Base-by-base conservation (phyloP, 64 coral and sea anemone genomes). In the Actinia tenebrosa region DNA sequence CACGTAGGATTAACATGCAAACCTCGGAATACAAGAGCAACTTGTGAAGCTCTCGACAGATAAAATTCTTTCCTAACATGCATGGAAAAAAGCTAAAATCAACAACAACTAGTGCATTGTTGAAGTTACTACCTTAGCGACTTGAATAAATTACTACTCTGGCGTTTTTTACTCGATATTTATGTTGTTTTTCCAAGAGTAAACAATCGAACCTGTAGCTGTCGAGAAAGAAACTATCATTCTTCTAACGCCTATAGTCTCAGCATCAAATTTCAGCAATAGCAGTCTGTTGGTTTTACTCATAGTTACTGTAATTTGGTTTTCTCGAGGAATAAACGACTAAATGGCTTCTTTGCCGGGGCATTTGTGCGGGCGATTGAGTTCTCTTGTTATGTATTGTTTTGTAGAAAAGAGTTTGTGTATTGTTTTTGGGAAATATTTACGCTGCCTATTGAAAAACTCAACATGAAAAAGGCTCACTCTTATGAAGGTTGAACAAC, bases 61-160 rank as follows among this genome's bases (percentile, higher is more conserved):
- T n/a, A 23, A 16, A 61, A 18, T 61, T 61, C 60, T 61, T 66
- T 23, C n/a, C 22, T 22, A 66, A 10, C 19, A 75, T 25, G 6
- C 7, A 42, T 8, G 14, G 14, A 37, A 75, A 75, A 14, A 27
- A 75, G 26, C 10, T 13, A 75, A 13, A 30, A 30, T 27, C n/a
- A 30, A 27, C n/a, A 75, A 75, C 9, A 75, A 42, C 37, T 25
- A 23, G 19, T 69, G 79, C 22, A 25, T 53, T 81, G 46, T 81
- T 4, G 22, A 10, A 53, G 27, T 0, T 53, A 81, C 17, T 53
- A 50, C 44, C 44, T 81, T 81, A 14, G 79, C 18, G 46, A 50
- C 79, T 37, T 50, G 79, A 81, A 81, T 81, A 81, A 81, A 81
- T 81, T 81, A 81, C 79, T 13, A 18, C 50, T 58, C 10, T 58